Evolutionary conservation across 2,797 vertebrate genomes (phyloP).

Genomic region (Lutjanus campechanus): DNA sequence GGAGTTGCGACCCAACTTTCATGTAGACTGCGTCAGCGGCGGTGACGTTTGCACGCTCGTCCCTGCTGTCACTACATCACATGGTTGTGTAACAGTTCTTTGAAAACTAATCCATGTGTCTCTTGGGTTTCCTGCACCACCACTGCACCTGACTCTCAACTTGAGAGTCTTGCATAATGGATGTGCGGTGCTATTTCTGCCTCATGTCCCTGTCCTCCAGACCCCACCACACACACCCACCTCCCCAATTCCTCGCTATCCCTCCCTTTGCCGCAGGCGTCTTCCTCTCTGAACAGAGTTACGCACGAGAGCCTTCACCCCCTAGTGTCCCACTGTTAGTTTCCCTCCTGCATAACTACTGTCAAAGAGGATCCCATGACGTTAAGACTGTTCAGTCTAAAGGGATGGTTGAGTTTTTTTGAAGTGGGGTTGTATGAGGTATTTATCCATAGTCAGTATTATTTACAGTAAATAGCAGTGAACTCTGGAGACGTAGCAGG

Average conservation of each 20-base stretch:
- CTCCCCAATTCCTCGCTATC: slow-evolving; percentile 30
- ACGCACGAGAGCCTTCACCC: slow-evolving; percentile 47
- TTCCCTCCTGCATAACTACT: slow-evolving; percentile 26
- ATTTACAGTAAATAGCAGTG: no score
- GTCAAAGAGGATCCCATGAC: slow-evolving; percentile 14
- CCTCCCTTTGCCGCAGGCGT: slow-evolving; percentile 51
- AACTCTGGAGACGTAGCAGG: no score
- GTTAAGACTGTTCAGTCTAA: neutral
- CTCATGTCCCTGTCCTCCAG: slow-evolving; percentile 32
- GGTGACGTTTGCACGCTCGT: slow-evolving; percentile 3
- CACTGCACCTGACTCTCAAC: slow-evolving; percentile 66
- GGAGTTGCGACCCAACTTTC: neutral
- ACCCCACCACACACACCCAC: slow-evolving; percentile 10
- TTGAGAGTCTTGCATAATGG: slow-evolving; percentile 76
- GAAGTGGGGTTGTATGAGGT: no score
- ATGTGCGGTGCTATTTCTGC: slow-evolving; percentile 78
- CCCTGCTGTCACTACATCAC: slow-evolving; percentile 16
- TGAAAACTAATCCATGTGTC: slow-evolving; percentile 47
- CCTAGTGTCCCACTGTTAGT: slow-evolving; percentile 10
- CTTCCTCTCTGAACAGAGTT: slow-evolving; percentile 46
- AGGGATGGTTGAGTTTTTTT: no score
- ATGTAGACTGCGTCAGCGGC: neutral
- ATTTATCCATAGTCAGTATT: no score
- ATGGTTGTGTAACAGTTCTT: slow-evolving; percentile 57
- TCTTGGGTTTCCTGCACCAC: slow-evolving; percentile 44